Conservation (phyloP, 2,797 vertebrate species). For the Eospalax fontanierii region DNA sequence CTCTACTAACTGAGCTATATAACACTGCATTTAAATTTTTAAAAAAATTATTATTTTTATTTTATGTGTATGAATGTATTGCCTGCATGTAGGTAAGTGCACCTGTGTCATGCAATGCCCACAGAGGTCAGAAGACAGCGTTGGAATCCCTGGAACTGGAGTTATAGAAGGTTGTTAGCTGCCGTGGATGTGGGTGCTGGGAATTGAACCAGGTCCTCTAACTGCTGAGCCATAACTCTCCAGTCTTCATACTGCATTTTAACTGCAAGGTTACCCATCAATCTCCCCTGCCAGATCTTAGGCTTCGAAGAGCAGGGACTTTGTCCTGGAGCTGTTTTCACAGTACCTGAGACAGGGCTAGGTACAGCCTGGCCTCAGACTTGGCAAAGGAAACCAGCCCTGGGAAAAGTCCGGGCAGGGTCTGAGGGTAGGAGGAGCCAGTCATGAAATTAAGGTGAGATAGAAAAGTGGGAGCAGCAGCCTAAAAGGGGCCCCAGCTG, state of each 20-base stretch:
- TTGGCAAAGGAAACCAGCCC: background rate
- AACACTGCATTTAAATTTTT: too few relatives aligned
- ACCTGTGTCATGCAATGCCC: too few relatives aligned
- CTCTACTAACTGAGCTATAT: background rate
- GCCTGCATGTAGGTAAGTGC: too few relatives aligned
- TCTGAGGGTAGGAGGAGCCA: background rate
- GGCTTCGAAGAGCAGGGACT: background rate
- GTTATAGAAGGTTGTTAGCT: too few relatives aligned
- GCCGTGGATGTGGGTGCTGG: too few relatives aligned
- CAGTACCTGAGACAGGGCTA: conserved; percentile 21
- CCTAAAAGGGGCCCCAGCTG: background rate
- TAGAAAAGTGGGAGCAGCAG: background rate
- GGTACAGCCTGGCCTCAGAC: background rate
- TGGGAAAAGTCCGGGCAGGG: background rate
- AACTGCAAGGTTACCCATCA: background rate
- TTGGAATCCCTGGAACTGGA: too few relatives aligned
- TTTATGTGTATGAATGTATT: too few relatives aligned
- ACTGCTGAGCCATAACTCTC: too few relatives aligned
- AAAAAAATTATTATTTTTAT: too few relatives aligned
- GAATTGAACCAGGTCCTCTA: too few relatives aligned
- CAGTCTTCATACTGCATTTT: background rate
- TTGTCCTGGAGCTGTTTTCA: background rate
- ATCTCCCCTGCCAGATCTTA: background rate
- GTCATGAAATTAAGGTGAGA: background rate
- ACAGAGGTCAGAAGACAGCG: too few relatives aligned